Base-by-base conservation (phyloP, 2,797 vertebrate genomes). In the Phoebastria nigripes region DNA sequence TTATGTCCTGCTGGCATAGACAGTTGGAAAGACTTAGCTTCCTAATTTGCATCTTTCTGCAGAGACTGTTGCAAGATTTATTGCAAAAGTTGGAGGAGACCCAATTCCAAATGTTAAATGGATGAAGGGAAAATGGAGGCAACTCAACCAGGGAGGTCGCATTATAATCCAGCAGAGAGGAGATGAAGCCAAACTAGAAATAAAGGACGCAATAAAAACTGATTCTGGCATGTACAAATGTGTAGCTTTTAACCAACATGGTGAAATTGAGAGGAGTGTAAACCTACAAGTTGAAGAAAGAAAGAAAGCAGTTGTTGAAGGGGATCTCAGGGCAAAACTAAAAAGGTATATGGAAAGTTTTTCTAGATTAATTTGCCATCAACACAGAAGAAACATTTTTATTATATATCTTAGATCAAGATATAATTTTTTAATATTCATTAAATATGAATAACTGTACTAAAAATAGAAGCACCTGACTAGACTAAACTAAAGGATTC, bases 41-140 rank as follows among this genome's bases (percentile, higher is more conserved):
- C 74, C 55, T 71, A 58, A 81, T 81, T 65, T 88, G 31, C 90
- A 41, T 95, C 95, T 93, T 94, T 93, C 67, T 94, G 67, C 96
- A 98, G 98, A 98, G 96, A 97, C 97, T 28, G 98, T 98, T 8
- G 99, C 99, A 91, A 99, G 98, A 35, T 99, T 99, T 97, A 99
- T 99, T 69, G 99, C 99, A 70, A 99, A 99, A 97, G 99, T 99
- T 94, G 99, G 99, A 28, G 99, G 99, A 12, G 99, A 99, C 94
- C 99, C 99, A 14, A 99, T 99, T 97, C 99, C 99, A 86, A 99
- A 98, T 49, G 99, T 99, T 70, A 99, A 99, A 94, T 99, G 99
- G 99, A 99, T 99, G 97, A 99, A 99, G 96, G 99, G 99, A 21
- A 99, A 99, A 96, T 99, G 99, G 99, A 98, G 99, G 65, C 99